Conservation (phyloP, 2,113 vertebrate species). For the Bucco capensis region DNA sequence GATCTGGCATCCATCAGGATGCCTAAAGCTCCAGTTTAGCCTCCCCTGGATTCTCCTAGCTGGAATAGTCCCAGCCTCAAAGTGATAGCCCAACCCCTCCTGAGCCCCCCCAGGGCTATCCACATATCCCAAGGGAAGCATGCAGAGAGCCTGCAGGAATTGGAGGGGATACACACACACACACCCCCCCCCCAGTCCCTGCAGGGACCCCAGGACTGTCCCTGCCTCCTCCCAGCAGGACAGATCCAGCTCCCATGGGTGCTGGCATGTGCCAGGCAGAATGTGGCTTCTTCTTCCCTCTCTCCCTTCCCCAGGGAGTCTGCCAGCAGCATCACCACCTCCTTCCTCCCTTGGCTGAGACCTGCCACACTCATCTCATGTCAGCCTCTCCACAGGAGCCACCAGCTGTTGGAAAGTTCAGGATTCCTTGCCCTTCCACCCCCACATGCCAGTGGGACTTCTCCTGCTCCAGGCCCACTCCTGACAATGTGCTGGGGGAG, state of each 20-base stretch:
- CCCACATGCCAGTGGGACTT: not conserved
- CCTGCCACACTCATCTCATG: not conserved
- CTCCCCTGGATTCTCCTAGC: too few species aligned
- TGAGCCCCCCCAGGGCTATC: too few species aligned
- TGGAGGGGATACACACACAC: too few species aligned
- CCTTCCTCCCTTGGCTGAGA: not conserved
- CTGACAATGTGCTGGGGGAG: not conserved
- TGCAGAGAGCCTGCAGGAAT: too few species aligned
- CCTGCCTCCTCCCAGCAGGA: not conserved
- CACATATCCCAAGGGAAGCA: too few species aligned
- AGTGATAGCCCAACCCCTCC: too few species aligned
- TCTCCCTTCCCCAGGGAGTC: not conserved
- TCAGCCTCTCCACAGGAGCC: not conserved
- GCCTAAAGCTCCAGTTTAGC: too few species aligned
- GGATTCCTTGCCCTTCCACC: not conserved
- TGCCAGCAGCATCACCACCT: fast-evolving
- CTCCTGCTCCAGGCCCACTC: not conserved
- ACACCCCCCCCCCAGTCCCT: not conserved
- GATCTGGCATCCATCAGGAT: too few species aligned
- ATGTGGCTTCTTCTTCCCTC: not conserved
- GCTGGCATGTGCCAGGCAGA: too few species aligned
- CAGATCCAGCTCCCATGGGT: too few species aligned
- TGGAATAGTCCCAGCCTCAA: too few species aligned
- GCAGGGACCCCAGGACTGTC: not conserved
- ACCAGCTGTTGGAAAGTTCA: not conserved